Evolutionary conservation across 2,113 vertebrate genomes (phyloP).

Genomic region (Laticauda colubrina): DNA sequence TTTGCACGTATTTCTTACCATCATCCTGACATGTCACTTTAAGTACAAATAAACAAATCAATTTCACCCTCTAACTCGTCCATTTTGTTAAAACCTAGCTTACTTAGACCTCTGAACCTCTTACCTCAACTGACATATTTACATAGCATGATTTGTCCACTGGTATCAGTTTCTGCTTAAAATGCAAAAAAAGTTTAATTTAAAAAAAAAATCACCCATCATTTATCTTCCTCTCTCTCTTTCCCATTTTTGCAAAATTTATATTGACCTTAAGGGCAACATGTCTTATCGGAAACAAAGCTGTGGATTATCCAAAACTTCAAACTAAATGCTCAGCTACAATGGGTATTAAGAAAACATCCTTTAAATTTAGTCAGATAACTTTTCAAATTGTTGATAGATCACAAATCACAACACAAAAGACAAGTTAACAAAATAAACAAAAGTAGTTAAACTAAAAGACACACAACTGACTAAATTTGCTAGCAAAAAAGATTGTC

Average conservation of each 20-base stretch:
- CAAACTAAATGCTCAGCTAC: slow-evolving; percentile 2
- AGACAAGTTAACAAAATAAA: background rate
- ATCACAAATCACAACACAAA: background rate
- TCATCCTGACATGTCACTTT: background rate
- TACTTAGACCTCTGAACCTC: background rate
- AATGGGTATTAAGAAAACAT: background rate
- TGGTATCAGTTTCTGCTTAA: background rate
- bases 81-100: background rate
- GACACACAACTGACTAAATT: fast-evolving
- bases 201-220: background rate
- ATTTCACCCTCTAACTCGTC: background rate
- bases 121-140: background rate
- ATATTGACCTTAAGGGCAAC: slow-evolving; percentile 19
- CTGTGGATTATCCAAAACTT: background rate
- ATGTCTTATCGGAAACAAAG: slow-evolving; percentile 9
- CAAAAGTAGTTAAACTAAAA: background rate
- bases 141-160: background rate
- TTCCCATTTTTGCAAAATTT: background rate
- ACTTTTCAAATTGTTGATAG: background rate
- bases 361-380: background rate
- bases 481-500: background rate
- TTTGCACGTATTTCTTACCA: too few species aligned
- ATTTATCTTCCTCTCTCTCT: background rate
- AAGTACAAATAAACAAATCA: background rate
- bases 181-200: background rate